These are phyloP conservation scores for Melanotus villosus DNA, from an alignment of 2,888 invertebrate genomes.

Conservation along the genomic window DNA sequence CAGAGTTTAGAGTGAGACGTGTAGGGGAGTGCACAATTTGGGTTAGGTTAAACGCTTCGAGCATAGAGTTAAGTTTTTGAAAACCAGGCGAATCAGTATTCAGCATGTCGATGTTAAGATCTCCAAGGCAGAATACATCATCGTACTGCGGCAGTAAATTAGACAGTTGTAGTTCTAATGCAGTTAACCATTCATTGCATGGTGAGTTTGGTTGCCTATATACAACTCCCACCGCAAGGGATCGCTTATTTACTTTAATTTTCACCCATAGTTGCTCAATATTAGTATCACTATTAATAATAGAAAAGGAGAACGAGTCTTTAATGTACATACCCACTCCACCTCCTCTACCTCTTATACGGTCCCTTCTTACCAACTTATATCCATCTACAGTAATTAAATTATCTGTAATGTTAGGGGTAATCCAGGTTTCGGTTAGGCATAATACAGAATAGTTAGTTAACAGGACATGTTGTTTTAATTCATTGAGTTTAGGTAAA, in stretches of 20 bases:
- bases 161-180: no score
- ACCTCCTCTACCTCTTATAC: background rate
- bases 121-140: no score
- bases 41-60: no score
- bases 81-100: no score
- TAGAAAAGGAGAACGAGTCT: background rate
- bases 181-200: no score
- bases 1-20: no score
- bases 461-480: background rate
- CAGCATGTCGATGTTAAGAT: no score
- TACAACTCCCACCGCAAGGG: background rate
- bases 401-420: no score
- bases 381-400: background rate
- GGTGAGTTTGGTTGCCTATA: background rate
- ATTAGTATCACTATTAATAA: background rate
- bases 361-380: background rate
- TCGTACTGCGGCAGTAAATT: no score
- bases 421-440: conserved; percentile 6
- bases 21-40: no score
- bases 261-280: background rate
- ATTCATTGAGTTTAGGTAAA: background rate
- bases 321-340: conserved; percentile 7
- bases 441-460: background rate
- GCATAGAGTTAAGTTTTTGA: no score
- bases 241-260: background rate